Conservation (phyloP, 1,140 invertebrate genomes). For the Dinoponera quadriceps region DNA sequence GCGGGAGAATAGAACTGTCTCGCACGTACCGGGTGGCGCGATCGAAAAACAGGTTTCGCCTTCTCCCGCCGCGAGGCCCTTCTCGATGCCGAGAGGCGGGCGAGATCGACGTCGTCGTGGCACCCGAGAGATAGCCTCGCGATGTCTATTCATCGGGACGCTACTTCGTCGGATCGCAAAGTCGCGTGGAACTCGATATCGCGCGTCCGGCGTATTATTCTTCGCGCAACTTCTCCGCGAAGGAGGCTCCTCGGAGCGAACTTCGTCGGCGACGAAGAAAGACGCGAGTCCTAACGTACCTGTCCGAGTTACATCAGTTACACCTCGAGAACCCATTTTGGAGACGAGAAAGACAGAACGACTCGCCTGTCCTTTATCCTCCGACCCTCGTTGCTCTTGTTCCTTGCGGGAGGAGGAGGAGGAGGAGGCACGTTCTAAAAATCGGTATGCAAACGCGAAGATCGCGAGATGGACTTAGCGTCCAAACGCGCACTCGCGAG, state of each 20-base stretch:
- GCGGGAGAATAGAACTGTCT: conserved; percentile 66
- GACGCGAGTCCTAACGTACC: conserved; percentile 9
- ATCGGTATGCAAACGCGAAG: background rate
- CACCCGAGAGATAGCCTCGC: background rate
- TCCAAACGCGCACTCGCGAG: background rate
- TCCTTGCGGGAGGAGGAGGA: background rate
- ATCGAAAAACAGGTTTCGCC: conserved; percentile 32
- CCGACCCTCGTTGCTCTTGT: background rate
- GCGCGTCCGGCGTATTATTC: background rate
- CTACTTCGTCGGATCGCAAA: background rate
- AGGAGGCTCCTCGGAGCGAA: background rate
- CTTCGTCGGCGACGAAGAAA: background rate
- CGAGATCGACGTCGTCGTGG: no score
- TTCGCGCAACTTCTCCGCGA: background rate
- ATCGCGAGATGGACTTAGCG: background rate
- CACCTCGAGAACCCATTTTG: background rate
- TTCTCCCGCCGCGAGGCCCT: background rate
- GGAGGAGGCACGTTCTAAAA: background rate
- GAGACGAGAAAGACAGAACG: background rate
- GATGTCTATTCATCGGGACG: background rate
- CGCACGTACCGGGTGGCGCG: conserved; percentile 67
- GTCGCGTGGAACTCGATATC: background rate
- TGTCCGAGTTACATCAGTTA: background rate
- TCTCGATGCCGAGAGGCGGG: no score
- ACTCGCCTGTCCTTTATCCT: background rate